Percentiles rank a stretch among this genome's conserved stretches.
Evolutionary conservation across 2,113 vertebrate species (phyloP).

Genomic region (Tupaia tana): DNA sequence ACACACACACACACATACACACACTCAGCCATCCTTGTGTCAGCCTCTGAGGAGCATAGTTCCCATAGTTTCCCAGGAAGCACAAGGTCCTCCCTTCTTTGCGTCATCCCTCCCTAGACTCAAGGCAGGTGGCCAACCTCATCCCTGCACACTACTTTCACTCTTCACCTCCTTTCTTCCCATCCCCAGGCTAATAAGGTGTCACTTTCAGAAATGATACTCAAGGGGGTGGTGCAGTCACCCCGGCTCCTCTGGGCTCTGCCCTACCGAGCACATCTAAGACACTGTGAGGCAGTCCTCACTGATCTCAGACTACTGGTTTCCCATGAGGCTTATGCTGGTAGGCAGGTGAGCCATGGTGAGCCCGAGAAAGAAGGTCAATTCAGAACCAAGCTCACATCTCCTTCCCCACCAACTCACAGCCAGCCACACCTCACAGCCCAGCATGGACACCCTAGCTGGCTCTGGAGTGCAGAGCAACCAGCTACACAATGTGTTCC

Average conservation of each 20-base stretch:
- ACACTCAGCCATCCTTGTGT: neutral
- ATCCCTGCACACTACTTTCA: too few species aligned
- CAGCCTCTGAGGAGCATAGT: neutral
- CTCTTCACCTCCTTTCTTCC: too few species aligned
- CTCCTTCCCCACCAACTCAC: neutral
- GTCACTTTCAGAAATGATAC: neutral
- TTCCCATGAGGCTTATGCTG: neutral
- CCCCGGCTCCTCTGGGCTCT: neutral
- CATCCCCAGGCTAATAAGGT: too few species aligned
- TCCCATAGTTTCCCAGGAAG: neutral
- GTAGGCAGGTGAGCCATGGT: fast-evolving
- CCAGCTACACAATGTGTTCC: fast-evolving
- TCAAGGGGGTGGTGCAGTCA: fast-evolving
- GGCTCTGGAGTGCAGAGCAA: neutral
- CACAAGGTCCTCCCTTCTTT: neutral
- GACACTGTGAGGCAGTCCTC: too few species aligned
- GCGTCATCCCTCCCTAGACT: neutral
- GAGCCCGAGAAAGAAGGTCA: neutral
- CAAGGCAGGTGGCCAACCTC: neutral
- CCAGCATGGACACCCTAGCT: neutral
- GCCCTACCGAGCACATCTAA: neutral
- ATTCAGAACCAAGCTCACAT: neutral
- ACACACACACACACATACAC: too few species aligned
- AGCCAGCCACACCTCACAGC: neutral
- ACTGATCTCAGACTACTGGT: too few species aligned